Conservation (phyloP, 2,113 vertebrate genomes). For the Ursus arctos region DNA sequence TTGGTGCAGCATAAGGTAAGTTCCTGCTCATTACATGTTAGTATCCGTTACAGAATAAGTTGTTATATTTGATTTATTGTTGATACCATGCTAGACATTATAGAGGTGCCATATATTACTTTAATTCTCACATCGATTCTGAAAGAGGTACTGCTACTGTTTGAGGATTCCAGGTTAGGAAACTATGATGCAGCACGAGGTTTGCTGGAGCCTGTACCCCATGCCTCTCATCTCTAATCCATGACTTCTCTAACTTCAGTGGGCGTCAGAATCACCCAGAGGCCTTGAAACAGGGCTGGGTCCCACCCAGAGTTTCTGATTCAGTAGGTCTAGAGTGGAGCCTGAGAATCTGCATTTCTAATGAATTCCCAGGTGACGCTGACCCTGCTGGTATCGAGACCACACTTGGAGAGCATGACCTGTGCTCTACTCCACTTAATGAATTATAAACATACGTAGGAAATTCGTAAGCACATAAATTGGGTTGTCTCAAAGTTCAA, state of each 20-base stretch:
- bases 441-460: background rate
- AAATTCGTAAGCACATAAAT: background rate
- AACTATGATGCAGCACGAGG: background rate
- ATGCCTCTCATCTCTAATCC: too few species aligned
- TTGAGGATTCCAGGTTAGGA: background rate
- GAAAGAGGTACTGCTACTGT: background rate
- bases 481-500: background rate
- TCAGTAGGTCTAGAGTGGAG: background rate
- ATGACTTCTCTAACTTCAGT: background rate
- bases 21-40: accelerated
- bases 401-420: background rate
- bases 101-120: accelerated
- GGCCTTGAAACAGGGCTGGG: background rate
- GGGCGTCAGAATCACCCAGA: background rate
- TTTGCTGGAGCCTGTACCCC: background rate
- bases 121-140: background rate
- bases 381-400: background rate
- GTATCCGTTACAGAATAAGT: background rate
- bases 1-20: accelerated
- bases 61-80: background rate
- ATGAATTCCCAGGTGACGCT: background rate
- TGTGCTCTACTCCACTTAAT: accelerated
- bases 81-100: too few species aligned
- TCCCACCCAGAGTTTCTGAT: background rate
- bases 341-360: background rate